phyloP scores from a whole-genome alignment of 2,888 invertebrate genomes.

The Archips crataeganus region DNA sequence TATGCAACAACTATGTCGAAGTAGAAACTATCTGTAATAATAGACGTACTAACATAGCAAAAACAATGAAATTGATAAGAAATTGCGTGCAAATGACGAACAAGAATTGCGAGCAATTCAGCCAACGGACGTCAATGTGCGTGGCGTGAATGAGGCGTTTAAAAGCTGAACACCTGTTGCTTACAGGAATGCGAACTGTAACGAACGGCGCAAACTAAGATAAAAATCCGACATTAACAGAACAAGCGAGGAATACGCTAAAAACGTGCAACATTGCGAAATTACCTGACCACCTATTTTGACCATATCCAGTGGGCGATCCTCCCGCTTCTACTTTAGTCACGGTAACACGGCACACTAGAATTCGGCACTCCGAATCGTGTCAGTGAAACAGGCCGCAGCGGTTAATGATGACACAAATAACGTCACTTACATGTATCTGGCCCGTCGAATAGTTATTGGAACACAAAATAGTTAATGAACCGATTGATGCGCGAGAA shows the following conservation, averaged over 20 bases:
- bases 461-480: slow-evolving; percentile 71
- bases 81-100: slow-evolving; percentile 44
- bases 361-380: slow-evolving; percentile 60
- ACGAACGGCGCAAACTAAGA: slow-evolving; percentile 37
- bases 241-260: slow-evolving; percentile 45
- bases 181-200: slow-evolving; percentile 47
- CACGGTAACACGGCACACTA: slow-evolving; percentile 62
- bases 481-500: slow-evolving; percentile 54
- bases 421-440: slow-evolving; percentile 77
- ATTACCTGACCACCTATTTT: slow-evolving; percentile 65
- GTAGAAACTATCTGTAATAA: slow-evolving; percentile 28
- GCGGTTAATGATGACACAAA: slow-evolving; percentile 71
- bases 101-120: slow-evolving; percentile 27
- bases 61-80: slow-evolving; percentile 40
- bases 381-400: slow-evolving; percentile 66
- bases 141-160: slow-evolving; percentile 50
- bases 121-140: slow-evolving; percentile 27
- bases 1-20: slow-evolving; percentile 20
- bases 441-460: slow-evolving; percentile 56
- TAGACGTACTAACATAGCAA: slow-evolving; percentile 27
- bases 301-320: slow-evolving; percentile 65
- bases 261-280: slow-evolving; percentile 40
- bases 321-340: slow-evolving; percentile 61
- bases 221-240: slow-evolving; percentile 33
- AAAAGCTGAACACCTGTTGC: slow-evolving; percentile 64